Evolutionary conservation across 2,113 vertebrate genomes (phyloP).

Genomic region (Psittacus erithacus): DNA sequence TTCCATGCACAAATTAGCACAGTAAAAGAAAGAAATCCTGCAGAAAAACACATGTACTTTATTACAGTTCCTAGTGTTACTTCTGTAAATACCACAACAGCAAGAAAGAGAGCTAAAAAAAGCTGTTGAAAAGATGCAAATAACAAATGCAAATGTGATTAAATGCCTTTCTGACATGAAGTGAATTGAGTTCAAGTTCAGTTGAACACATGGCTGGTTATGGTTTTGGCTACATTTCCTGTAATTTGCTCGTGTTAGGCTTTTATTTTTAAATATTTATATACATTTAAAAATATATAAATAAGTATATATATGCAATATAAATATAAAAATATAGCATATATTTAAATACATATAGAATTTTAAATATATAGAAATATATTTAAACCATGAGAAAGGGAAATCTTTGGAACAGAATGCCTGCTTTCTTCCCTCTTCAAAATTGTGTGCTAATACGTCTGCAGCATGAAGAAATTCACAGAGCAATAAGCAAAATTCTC

Average conservation of each 20-base stretch:
- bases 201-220: conserved; percentile 58
- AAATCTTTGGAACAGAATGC: neutral
- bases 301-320: neutral
- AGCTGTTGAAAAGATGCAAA: conserved; percentile 67
- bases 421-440: neutral
- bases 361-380: neutral
- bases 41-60: conserved; percentile 75
- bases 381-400: conserved; percentile 4
- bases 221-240: conserved; percentile 60
- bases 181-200: conserved; percentile 61
- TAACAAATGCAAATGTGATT: conserved; percentile 68
- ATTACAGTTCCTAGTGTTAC: conserved; percentile 73
- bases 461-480: neutral
- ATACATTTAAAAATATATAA: neutral
- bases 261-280: conserved; percentile 37
- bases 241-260: neutral
- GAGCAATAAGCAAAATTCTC: neutral
- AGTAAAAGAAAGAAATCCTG: conserved; percentile 66
- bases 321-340: neutral
- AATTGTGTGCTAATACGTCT: neutral
- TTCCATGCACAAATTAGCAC: conserved; percentile 74
- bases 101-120: conserved; percentile 53
- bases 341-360: neutral
- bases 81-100: conserved; percentile 56
- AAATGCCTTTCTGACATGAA: conserved; percentile 63